phyloP scores from a whole-genome alignment of 2,113 vertebrate species.

The Bubalus kerabau region DNA sequence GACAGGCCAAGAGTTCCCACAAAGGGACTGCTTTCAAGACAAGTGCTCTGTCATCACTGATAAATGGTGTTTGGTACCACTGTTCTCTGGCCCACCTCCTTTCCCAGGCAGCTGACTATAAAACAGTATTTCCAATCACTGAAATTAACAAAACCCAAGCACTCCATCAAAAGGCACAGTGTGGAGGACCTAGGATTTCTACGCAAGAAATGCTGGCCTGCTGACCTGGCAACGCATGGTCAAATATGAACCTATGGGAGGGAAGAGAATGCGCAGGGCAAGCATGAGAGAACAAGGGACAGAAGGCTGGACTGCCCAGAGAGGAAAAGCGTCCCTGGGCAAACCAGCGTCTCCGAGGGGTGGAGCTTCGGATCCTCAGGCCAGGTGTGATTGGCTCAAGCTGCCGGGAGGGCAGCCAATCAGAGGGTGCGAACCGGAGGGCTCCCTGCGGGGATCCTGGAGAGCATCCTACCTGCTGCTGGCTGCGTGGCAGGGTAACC shows the following conservation, averaged over 20 bases:
- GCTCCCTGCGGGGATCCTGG: fast-evolving
- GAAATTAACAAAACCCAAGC: not conserved
- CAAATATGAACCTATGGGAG: not conserved
- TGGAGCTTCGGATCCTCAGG: not conserved
- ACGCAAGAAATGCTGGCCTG: not conserved
- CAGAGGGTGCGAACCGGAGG: not conserved
- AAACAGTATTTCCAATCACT: not conserved
- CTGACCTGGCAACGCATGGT: not conserved
- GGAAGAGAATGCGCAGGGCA: not conserved
- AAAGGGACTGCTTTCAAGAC: not conserved
- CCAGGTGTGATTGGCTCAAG: not conserved
- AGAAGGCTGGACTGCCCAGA: too few relatives aligned
- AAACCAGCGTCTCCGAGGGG: not conserved
- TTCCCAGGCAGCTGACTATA: not conserved
- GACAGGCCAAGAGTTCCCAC: not conserved
- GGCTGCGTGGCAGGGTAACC: not conserved
- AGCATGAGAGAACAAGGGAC: fast-evolving
- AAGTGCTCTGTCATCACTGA: not conserved
- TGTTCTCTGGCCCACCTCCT: not conserved
- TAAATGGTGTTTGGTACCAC: not conserved
- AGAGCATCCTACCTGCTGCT: not conserved
- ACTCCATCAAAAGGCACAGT: not conserved
- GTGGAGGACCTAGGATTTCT: not conserved
- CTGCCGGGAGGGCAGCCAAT: not conserved
- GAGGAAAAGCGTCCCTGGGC: too few relatives aligned